Conservation (phyloP, 2,113 vertebrate species). For the Pseudopipra pipra region DNA sequence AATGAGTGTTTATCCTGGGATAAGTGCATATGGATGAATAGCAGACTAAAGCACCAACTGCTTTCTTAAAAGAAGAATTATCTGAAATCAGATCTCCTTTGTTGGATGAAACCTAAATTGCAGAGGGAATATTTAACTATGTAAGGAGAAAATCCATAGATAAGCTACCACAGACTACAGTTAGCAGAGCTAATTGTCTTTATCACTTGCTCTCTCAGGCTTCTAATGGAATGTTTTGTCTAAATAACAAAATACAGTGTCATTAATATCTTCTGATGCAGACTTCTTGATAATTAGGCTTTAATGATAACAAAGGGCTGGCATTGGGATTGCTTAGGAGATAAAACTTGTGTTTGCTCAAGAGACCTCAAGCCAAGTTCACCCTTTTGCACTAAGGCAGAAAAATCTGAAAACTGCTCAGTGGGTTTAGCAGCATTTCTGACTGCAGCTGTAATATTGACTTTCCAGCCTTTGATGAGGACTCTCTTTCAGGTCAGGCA, state of each 20-base stretch:
- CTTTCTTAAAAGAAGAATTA: constrained; percentile 66
- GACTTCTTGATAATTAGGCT: background rate
- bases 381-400: background rate
- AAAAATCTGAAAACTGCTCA: background rate
- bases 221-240: constrained; percentile 14
- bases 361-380: background rate
- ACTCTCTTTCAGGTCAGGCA: background rate
- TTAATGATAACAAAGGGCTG: background rate
- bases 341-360: background rate
- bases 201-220: constrained; percentile 28
- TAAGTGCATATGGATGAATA: constrained; percentile 58
- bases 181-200: constrained; percentile 61
- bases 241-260: constrained; percentile 25
- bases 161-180: constrained; percentile 50
- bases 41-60: constrained; percentile 53
- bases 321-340: background rate
- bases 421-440: background rate
- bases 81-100: constrained; percentile 69
- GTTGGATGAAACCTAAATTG: constrained; percentile 67
- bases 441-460: background rate
- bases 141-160: constrained; percentile 67
- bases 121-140: constrained; percentile 65
- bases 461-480: background rate
- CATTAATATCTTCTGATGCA: constrained; percentile 9
- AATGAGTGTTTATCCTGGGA: constrained; percentile 65